phyloP scores from a whole-genome alignment of 2,797 vertebrate species.

The Dendrocincla tyrannina region DNA sequence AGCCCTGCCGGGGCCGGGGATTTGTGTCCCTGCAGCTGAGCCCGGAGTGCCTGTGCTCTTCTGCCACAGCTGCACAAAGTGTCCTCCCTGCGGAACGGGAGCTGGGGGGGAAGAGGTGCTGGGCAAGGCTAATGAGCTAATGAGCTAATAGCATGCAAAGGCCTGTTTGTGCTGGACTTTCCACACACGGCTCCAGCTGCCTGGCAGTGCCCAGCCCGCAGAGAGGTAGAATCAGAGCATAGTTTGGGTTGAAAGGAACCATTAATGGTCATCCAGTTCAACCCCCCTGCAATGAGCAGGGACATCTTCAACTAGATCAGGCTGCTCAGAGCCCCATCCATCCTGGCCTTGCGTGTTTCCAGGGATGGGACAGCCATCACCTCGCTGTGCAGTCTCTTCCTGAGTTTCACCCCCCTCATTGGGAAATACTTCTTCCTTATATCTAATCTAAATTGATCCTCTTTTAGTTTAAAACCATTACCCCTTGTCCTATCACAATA shows the following conservation, averaged over 20 bases:
- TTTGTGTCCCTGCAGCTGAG: neutral
- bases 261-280: neutral
- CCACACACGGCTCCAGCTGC: neutral
- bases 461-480: too few species aligned
- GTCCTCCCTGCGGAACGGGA: neutral
- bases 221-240: neutral
- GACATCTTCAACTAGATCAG: neutral
- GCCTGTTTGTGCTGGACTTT: neutral
- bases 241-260: neutral
- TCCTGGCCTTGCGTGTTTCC: neutral
- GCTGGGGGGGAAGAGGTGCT: neutral
- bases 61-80: neutral
- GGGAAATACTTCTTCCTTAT: neutral
- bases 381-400: neutral
- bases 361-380: neutral
- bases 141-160: neutral
- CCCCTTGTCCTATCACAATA: neutral
- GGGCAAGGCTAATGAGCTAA: neutral
- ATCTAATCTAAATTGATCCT: neutral
- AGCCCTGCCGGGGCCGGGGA: rapidly evolving
- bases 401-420: neutral
- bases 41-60: rapidly evolving
- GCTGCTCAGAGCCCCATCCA: neutral
- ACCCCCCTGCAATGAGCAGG: neutral
- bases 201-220: neutral